A percentile compares a stretch with the other conserved stretches of the same genome.
Evolutionary conservation across 2,113 vertebrate species (phyloP).

Genomic region (Anser brachyrhynchus): DNA sequence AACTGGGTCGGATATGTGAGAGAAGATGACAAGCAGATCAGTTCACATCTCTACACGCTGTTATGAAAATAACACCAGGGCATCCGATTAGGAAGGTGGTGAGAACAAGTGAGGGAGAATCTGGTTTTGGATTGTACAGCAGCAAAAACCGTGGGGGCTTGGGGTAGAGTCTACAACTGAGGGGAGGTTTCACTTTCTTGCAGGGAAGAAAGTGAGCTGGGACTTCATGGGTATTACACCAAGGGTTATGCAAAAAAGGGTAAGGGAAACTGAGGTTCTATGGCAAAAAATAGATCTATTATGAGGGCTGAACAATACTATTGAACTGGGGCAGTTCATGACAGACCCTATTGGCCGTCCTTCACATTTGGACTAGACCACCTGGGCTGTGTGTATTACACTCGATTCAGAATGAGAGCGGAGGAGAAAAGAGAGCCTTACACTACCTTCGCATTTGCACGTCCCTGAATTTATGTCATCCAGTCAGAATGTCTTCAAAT

Average conservation of each 20-base stretch:
- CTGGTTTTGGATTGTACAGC: neutral
- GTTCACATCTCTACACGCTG: conserved; percentile 50
- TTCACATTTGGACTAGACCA: neutral
- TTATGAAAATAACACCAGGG: neutral
- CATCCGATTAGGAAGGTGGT: neutral
- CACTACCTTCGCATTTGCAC: neutral
- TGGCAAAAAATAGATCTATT: neutral
- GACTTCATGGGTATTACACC: neutral
- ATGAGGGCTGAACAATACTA: neutral
- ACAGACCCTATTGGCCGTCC: neutral
- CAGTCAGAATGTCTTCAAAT: neutral
- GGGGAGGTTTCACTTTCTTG: conserved; percentile 43
- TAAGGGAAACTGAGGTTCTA: neutral
- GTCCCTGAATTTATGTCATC: neutral
- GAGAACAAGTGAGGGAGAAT: neutral
- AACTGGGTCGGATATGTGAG: conserved; percentile 66
- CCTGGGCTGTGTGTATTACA: neutral
- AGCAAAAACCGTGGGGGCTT: neutral
- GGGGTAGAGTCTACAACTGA: neutral
- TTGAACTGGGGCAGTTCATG: neutral
- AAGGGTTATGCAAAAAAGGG: neutral
- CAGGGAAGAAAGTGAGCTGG: neutral
- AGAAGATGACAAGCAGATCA: conserved; percentile 71
- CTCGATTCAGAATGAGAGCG: neutral
- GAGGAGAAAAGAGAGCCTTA: neutral